Percentiles rank a stretch among this genome's conserved stretches.
phyloP scores from a whole-genome alignment of 1,140 invertebrate genomes.

The Myzus persicae region DNA sequence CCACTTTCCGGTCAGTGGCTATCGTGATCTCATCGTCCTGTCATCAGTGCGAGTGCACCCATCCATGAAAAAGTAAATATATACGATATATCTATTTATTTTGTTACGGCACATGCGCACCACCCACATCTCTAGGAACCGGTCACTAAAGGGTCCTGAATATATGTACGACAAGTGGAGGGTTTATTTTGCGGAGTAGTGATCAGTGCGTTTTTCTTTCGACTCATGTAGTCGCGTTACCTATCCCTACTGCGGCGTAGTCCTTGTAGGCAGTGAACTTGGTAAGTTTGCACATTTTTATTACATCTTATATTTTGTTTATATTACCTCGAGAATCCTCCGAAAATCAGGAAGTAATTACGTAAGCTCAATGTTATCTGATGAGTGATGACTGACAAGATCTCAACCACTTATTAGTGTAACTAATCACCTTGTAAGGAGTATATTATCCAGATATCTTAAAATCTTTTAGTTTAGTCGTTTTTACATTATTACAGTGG shows the following conservation, averaged over 20 bases:
- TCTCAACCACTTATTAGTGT: not conserved
- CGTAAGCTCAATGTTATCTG: not conserved
- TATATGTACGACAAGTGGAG: not conserved
- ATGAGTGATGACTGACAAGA: not conserved
- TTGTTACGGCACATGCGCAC: not conserved
- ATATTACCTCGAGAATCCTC: no score
- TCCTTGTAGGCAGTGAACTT: not conserved
- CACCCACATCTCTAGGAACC: not conserved
- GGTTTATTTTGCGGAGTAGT: not conserved
- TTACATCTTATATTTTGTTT: no score
- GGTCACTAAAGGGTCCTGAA: not conserved
- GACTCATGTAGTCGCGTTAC: not conserved
- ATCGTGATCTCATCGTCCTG: not conserved
- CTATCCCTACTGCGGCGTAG: no score
- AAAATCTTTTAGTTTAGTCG: not conserved
- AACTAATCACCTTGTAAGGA: no score
- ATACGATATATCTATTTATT: not conserved
- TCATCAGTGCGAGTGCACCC: not conserved
- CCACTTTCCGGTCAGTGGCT: not conserved
- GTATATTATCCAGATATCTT: not conserved
- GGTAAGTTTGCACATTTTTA: not conserved
- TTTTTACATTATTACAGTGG: not conserved
- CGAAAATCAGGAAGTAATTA: not conserved
- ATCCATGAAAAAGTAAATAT: not conserved
- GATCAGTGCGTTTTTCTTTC: not conserved